phyloP scores from a whole-genome alignment of 1,140 invertebrate genomes.

The Ruditapes philippinarum region DNA sequence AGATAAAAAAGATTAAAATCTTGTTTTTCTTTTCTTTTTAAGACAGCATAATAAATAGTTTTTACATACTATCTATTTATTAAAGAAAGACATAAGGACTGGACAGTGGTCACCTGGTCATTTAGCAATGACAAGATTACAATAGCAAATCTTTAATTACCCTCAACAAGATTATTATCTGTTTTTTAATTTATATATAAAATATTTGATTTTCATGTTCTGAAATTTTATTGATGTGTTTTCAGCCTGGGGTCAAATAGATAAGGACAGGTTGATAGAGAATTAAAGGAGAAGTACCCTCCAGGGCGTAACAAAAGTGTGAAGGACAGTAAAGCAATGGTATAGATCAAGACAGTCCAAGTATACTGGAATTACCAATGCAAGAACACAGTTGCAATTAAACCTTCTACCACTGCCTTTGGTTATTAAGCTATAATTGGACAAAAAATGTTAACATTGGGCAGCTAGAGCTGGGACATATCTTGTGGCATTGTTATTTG shows the following conservation, averaged over 20 bases:
- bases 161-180: background rate
- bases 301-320: background rate
- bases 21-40: background rate
- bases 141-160: slow-evolving; percentile 49
- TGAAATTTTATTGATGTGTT: slow-evolving; percentile 61
- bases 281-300: slow-evolving; percentile 20
- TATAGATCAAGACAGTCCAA: background rate
- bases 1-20: too few relatives aligned
- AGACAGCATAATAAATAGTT: slow-evolving; percentile 31
- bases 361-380: background rate
- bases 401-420: background rate
- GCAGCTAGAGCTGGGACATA: slow-evolving; percentile 19
- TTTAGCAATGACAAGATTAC: slow-evolving; percentile 45
- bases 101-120: background rate
- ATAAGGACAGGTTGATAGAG: slow-evolving; percentile 25
- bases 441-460: background rate
- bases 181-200: slow-evolving; percentile 11
- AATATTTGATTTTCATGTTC: slow-evolving; percentile 55
- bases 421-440: slow-evolving; percentile 18
- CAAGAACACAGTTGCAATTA: slow-evolving; percentile 31
- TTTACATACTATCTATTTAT: background rate
- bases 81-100: background rate
- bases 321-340: background rate
- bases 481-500: background rate
- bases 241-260: slow-evolving; percentile 42